phyloP scores from a whole-genome alignment of 2,888 invertebrate genomes.

The Tromatobia lineatoria region DNA sequence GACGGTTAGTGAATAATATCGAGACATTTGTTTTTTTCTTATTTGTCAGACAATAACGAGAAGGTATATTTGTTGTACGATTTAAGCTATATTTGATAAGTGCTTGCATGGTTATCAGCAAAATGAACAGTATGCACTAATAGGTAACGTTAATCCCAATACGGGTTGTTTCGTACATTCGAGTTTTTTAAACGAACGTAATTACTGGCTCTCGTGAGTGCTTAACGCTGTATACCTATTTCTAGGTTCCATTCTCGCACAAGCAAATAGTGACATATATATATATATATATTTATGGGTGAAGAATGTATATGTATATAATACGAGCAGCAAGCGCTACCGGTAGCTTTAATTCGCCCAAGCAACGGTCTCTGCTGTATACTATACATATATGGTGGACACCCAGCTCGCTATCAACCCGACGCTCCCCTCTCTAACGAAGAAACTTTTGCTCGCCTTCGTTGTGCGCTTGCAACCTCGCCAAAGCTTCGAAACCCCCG shows the following conservation, averaged over 20 bases:
- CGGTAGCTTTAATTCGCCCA: constrained; percentile 34
- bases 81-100: neutral
- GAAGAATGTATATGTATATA: neutral
- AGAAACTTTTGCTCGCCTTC: constrained; percentile 35
- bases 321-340: constrained; percentile 20
- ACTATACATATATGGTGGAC: neutral
- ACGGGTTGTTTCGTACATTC: constrained; percentile 6
- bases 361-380: constrained; percentile 28
- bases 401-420: constrained; percentile 14
- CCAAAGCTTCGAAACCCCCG: constrained; percentile 14
- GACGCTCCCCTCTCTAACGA: constrained; percentile 21
- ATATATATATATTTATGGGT: constrained; percentile 1
- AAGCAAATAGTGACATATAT: neutral
- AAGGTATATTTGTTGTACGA: neutral
- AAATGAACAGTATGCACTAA: constrained; percentile 25
- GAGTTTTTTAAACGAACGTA: constrained; percentile 37
- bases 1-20: too few relatives aligned
- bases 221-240: constrained; percentile 4
- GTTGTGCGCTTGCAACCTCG: constrained; percentile 25
- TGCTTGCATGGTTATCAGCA: constrained; percentile 1
- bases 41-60: too few relatives aligned
- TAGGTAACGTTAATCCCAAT: constrained; percentile 17
- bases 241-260: constrained; percentile 10
- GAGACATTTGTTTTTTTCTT: too few relatives aligned
- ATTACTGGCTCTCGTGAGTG: constrained; percentile 31